Conservation (phyloP, 2,888 invertebrate species). For the Sussaba pulchella region DNA sequence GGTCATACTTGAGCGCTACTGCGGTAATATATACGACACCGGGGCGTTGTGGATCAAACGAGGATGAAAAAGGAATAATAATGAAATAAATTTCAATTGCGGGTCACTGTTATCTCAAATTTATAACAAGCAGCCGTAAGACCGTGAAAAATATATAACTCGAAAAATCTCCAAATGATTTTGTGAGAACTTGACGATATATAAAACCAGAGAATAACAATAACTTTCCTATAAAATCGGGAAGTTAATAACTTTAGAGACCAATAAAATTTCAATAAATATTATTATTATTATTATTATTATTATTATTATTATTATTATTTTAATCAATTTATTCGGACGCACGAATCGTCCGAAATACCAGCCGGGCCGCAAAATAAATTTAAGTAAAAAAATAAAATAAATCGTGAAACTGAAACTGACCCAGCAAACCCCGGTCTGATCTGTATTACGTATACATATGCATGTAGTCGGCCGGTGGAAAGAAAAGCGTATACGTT, state of each 20-base stretch:
- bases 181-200: no score
- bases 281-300: no score
- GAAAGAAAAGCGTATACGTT: conserved; percentile 62
- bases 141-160: no score
- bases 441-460: conserved; percentile 23
- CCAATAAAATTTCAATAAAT: no score
- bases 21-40: conserved; percentile 20
- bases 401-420: conserved; percentile 6
- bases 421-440: neutral
- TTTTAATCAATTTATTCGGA: neutral
- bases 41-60: conserved; percentile 5
- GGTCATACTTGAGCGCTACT: conserved; percentile 56
- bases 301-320: no score
- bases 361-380: no score
- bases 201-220: no score
- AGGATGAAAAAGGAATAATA: no score
- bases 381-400: neutral
- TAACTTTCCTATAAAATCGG: no score
- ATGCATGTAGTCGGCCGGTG: conserved; percentile 22
- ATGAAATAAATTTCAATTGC: no score
- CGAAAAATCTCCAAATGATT: no score
- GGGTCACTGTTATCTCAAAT: neutral
- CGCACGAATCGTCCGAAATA: neutral
- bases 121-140: neutral
- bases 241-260: no score